Conservation (phyloP, 1,140 invertebrate genomes). For the Chelonus insularis region DNA sequence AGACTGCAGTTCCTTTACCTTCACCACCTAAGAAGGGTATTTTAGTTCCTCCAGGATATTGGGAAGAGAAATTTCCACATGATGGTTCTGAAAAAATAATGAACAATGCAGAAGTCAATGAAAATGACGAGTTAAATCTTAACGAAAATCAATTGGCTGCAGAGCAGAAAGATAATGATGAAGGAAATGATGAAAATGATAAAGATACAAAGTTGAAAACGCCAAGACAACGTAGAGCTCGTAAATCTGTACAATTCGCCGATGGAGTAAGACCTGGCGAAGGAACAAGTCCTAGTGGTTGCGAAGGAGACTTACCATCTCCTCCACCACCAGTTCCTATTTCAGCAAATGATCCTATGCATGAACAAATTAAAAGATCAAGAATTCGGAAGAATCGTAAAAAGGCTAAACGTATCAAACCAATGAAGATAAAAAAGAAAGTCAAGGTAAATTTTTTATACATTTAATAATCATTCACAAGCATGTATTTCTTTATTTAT, state of each 20-base stretch:
- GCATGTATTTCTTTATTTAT: constrained; percentile 19
- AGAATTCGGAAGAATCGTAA: constrained; percentile 59
- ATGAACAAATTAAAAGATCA: constrained; percentile 56
- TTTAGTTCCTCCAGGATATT: constrained; percentile 15
- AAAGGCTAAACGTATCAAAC: constrained; percentile 54
- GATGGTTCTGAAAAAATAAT: constrained; percentile 39
- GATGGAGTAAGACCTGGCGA: constrained; percentile 69
- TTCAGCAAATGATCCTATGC: constrained; percentile 43
- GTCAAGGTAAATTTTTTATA: constrained; percentile 54
- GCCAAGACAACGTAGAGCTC: constrained; percentile 17
- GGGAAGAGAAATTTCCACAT: constrained; percentile 27
- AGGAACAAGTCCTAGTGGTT: constrained; percentile 67
- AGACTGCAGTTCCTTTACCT: not conserved
- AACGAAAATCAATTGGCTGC: not conserved
- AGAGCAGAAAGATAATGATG: constrained; percentile 12
- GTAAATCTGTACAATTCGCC: constrained; percentile 66
- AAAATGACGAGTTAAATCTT: not conserved
- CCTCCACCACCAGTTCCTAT: constrained; percentile 62
- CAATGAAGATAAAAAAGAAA: constrained; percentile 60
- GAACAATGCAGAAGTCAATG: constrained; percentile 13
- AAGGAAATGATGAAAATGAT: constrained; percentile 28
- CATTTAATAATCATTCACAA: no score
- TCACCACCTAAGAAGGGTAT: constrained; percentile 20
- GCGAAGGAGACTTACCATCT: constrained; percentile 66
- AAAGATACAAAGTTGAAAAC: constrained; percentile 13